These are phyloP conservation scores for Aphidius colemani DNA, from an alignment of 2,888 invertebrate genomes.

Conservation along the genomic window DNA sequence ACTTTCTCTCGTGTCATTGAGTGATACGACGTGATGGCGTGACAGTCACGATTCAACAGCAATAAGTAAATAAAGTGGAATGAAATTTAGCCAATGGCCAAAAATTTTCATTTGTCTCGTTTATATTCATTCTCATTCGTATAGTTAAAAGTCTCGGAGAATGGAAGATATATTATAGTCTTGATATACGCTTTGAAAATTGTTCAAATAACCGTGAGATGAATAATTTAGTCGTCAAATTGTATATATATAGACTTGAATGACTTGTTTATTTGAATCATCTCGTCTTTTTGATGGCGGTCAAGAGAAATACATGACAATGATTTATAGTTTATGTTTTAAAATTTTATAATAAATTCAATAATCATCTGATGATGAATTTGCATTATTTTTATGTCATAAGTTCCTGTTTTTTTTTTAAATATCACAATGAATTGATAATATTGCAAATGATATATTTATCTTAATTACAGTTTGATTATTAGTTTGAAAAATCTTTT, in stretches of 20 bases:
- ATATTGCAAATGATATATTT: no score
- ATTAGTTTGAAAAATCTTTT: no score
- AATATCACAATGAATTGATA: no score
- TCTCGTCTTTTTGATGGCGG: background rate
- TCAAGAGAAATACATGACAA: no score
- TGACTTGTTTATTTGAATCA: conserved; percentile 1
- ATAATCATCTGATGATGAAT: background rate
- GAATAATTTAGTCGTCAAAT: conserved; percentile 18
- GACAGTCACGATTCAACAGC: background rate
- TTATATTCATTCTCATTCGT: background rate
- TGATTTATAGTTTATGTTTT: no score
- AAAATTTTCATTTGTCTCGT: background rate
- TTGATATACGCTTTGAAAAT: conserved; percentile 53
- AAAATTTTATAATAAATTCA: no score
- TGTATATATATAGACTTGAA: conserved; percentile 15
- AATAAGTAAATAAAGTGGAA: no score
- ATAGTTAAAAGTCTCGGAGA: background rate
- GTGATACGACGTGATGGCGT: conserved; percentile 7
- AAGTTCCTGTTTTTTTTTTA: background rate
- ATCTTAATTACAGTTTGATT: no score
- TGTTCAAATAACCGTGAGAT: conserved; percentile 49
- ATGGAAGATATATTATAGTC: conserved; percentile 44
- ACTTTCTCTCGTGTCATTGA: conserved; percentile 6
- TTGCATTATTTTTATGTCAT: background rate
- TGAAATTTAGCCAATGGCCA: background rate